phyloP scores from a whole-genome alignment of 2,113 vertebrate genomes.

The Pogonocichla stellata region DNA sequence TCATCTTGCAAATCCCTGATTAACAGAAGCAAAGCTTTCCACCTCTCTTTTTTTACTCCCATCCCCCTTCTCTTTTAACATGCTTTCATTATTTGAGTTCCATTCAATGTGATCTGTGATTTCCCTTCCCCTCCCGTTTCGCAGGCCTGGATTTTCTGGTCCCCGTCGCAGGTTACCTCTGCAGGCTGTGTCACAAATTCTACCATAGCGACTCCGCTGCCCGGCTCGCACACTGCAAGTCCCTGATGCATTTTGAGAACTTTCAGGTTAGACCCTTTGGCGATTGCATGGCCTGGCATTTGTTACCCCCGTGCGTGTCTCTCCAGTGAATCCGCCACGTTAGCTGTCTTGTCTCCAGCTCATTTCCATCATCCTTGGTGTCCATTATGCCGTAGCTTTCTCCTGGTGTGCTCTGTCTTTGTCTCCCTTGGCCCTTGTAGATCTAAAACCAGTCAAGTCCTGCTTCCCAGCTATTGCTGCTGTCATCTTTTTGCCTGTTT shows the following conservation, averaged over 20 bases:
- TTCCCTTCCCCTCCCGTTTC: conserved; percentile 65
- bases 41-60: not conserved
- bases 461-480: conserved; percentile 47
- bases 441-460: conserved; percentile 5
- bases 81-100: conserved; percentile 60
- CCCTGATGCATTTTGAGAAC: conserved; percentile 91
- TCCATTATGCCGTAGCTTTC: conserved; percentile 3
- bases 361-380: conserved; percentile 15
- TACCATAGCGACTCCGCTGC: conserved; percentile 87
- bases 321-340: not conserved
- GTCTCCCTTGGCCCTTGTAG: conserved; percentile 25
- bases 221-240: conserved; percentile 91
- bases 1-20: conserved; percentile 35
- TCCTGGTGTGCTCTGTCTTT: conserved; percentile 43
- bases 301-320: conserved; percentile 31
- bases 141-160: conserved; percentile 91
- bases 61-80: conserved; percentile 40
- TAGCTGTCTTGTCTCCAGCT: conserved; percentile 12
- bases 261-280: conserved; percentile 86
- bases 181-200: conserved; percentile 92
- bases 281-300: conserved; percentile 70
- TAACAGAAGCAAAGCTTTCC: conserved; percentile 59
- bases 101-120: conserved; percentile 73
- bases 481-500: conserved; percentile 23
- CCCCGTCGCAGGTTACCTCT: conserved; percentile 91